Base-by-base conservation (phyloP, 1,140 invertebrate species). In the Gonioctena quinquepunctata region DNA sequence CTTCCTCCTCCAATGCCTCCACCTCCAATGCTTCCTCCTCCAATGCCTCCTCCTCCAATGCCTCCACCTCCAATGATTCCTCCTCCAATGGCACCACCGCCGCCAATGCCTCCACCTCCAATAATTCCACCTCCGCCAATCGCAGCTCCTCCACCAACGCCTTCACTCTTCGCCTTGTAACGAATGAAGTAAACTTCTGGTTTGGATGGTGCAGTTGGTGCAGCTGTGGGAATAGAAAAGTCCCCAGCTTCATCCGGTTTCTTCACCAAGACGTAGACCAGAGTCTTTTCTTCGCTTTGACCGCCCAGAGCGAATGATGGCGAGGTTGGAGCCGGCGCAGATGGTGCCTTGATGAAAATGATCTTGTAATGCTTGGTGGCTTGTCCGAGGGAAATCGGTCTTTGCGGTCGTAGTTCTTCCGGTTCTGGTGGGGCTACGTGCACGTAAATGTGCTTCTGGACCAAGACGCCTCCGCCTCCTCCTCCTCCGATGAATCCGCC, bases 341-440 rank as follows among this genome's bases (percentile, higher is more conserved):
- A 64, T 54, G 93, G 93, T 1, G 93, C 93, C 87, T 94, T 94
- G 80, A 95, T 95, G 86, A 95, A 94, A 33, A 95, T 92, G 74
- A 95, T 94, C 82, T 94, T 94, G 87, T 94, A 95, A 79, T 95
- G 93, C 78, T 95, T 95, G 80, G 94, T 93, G 11, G 93, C 92
- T 23, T 77, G 84, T 75, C 83, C 85, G 73, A 77, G 84, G 0
- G 85, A 82, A 50, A 89, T 87, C 27, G 88, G 86, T 57, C 85
- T 21, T 72, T 88, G 86, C 68, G 85, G 82, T 75, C 85, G 86
- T 71, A 88, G 86, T 81, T 90, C 88, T 81, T 89, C 88, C 13
- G 88, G 87, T 84, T 93, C 92, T 85, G 91, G 91, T 77, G 92
- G 92, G 48, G 79, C 73, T 23, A 76, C 78, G 73, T 79, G 92